A percentile compares a stretch with the other conserved stretches of the same genome.
phyloP scores from a whole-genome alignment of 2,888 invertebrate genomes.

The Hypena proboscidalis region DNA sequence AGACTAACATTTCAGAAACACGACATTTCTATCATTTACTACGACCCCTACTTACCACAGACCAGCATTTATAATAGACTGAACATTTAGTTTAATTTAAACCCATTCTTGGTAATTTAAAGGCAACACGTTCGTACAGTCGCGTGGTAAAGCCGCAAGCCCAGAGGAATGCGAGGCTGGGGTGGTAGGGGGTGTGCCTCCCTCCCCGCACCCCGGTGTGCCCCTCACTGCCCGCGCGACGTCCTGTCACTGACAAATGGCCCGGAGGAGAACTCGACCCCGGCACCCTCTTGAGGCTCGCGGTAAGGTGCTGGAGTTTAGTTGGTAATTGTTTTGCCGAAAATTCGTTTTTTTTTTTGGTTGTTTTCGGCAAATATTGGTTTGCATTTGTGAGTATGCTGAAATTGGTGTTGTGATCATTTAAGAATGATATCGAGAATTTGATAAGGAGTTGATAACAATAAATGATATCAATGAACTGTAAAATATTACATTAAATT shows the following conservation, averaged over 20 bases:
- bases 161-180: constrained; percentile 61
- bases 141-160: constrained; percentile 69
- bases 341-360: background rate
- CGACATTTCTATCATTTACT: no score
- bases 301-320: constrained; percentile 41
- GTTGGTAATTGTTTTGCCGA: constrained; percentile 12
- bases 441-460: no score
- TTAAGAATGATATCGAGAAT: no score
- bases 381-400: no score
- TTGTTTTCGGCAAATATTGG: no score
- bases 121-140: constrained; percentile 66
- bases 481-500: no score
- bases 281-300: constrained; percentile 71
- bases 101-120: constrained; percentile 56
- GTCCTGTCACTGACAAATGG: constrained; percentile 85
- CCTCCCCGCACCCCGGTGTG: constrained; percentile 20
- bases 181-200: constrained; percentile 32
- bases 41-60: constrained; percentile 1
- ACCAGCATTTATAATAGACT: constrained; percentile 42
- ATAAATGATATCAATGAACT: no score
- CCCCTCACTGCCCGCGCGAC: constrained; percentile 56
- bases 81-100: constrained; percentile 42
- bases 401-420: no score
- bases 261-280: constrained; percentile 81
- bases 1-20: no score